These are phyloP conservation scores for Siderastrea radians DNA, from an alignment of 92 coral and sea anemone genomes.

Conservation along the genomic window DNA sequence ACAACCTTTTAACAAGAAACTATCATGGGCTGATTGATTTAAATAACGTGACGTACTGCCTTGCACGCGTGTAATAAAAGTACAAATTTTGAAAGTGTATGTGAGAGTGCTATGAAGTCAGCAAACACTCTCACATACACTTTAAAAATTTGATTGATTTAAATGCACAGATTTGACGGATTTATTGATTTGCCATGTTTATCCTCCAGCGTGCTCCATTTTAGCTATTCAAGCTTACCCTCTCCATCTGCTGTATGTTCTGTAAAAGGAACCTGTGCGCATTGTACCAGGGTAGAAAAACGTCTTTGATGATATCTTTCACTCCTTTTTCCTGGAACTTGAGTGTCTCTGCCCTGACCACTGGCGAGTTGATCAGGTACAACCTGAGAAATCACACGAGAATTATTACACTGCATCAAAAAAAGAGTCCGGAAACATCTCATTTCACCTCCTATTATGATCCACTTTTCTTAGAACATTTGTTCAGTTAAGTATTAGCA, in stretches of 20 bases:
- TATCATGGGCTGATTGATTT: too few species aligned
- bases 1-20: too few species aligned
- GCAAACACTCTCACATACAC: too few species aligned
- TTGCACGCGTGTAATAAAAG: too few species aligned
- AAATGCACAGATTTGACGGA: too few species aligned
- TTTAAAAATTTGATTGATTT: too few species aligned
- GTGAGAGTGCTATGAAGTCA: too few species aligned
- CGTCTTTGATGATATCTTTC: constrained; percentile 97
- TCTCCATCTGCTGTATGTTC: constrained; percentile 88
- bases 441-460: background rate
- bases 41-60: too few species aligned
- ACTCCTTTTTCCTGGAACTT: constrained; percentile 99
- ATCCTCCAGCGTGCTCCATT: background rate
- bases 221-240: constrained; percentile 61
- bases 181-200: too few species aligned
- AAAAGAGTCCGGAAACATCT: background rate
- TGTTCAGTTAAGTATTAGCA: too few species aligned
- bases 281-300: constrained; percentile 98
- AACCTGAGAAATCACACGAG: constrained; percentile 61
- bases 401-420: background rate
- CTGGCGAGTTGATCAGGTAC: constrained; percentile 98
- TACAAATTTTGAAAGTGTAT: too few species aligned
- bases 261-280: constrained; percentile 96
- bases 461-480: too few species aligned
- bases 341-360: constrained; percentile 96